Evolutionary conservation across 2,888 invertebrate genomes (phyloP).

Genomic region (Ormyrus rosae): DNA sequence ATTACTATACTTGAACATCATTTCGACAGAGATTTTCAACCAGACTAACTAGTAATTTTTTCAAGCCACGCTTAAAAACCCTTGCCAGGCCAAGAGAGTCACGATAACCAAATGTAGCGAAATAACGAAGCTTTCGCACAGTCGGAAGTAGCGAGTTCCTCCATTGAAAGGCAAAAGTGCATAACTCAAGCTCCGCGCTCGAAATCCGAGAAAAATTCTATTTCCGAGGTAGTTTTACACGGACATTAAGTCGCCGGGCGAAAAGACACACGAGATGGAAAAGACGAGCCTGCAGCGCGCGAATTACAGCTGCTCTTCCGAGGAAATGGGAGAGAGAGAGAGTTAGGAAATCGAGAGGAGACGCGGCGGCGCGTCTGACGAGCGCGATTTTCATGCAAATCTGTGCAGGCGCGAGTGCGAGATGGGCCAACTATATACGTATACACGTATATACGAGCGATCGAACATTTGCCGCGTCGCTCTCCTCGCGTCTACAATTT

Average conservation of each 20-base stretch:
- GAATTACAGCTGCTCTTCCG: background rate
- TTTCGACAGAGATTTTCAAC: too few species aligned
- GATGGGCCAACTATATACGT: background rate
- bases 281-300: background rate
- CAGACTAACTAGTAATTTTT: too few species aligned
- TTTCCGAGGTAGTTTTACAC: too few species aligned
- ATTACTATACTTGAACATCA: too few species aligned
- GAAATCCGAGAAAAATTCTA: too few species aligned
- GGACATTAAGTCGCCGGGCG: background rate
- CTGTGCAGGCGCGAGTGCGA: slow-evolving; percentile 1
- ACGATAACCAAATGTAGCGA: too few species aligned
- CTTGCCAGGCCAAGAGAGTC: too few species aligned
- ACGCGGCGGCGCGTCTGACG: background rate
- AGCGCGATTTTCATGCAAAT: slow-evolving; percentile 67
- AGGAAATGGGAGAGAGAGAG: background rate
- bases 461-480: slow-evolving; percentile 35
- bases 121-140: too few species aligned
- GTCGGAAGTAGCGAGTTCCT: too few species aligned
- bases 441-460: background rate
- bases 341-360: background rate
- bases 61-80: too few species aligned
- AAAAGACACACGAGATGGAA: background rate
- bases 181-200: too few species aligned
- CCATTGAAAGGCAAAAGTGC: background rate
- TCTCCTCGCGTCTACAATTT: slow-evolving; percentile 8